Percentiles rank a stretch among this genome's conserved stretches.
phyloP scores from a whole-genome alignment of 2,113 vertebrate species.

The Petrocephalus microphthalmus region DNA sequence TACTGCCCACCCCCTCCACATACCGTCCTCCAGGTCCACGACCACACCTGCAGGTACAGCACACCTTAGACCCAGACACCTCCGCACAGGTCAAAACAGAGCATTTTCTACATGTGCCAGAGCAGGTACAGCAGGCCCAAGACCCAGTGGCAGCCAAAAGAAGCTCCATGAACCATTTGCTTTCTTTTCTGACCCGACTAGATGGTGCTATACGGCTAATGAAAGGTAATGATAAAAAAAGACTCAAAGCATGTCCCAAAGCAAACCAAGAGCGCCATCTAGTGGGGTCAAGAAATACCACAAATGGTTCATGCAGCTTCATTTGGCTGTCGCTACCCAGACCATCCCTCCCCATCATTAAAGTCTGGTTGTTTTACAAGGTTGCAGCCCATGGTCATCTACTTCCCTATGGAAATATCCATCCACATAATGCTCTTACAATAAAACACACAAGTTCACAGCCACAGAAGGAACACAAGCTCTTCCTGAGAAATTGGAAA shows the following conservation, averaged over 20 bases:
- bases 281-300: neutral
- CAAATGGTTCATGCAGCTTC: neutral
- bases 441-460: neutral
- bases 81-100: neutral
- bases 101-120: neutral
- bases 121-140: neutral
- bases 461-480: neutral
- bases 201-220: neutral
- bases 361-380: neutral
- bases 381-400: neutral
- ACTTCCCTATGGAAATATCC: neutral
- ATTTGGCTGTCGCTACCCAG: neutral
- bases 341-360: neutral
- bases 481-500: neutral
- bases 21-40: slow-evolving; percentile 51
- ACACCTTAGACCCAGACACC: slow-evolving; percentile 38
- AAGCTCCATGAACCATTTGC: neutral
- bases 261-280: neutral
- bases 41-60: slow-evolving; percentile 51
- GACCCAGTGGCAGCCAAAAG: neutral
- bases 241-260: neutral
- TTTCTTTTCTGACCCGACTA: neutral
- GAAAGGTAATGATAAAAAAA: too few relatives aligned
- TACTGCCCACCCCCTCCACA: slow-evolving; percentile 39
- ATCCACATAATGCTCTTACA: neutral